Base-by-base conservation (phyloP, 1,140 invertebrate species). In the Lordiphosa collinella region DNA sequence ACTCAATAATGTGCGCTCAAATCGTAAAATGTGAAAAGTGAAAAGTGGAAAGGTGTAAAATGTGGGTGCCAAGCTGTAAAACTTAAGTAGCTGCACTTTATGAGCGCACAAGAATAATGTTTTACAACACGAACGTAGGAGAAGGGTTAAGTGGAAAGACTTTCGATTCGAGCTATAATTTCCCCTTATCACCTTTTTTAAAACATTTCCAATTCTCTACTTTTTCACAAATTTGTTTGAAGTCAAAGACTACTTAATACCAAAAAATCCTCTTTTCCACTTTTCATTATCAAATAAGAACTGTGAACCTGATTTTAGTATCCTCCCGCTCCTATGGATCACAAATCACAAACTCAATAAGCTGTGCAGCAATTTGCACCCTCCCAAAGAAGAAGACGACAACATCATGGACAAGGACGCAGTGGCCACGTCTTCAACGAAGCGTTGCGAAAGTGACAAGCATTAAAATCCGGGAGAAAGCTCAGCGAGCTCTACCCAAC, bases 331-430 rank as follows among this genome's bases (percentile, higher is more conserved):
- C 11, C 51, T 34, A 37, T 14, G 52, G 22, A 25, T 25, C 22
- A 73, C 74, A 78, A 78, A 78, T 78, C 74, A 73, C 58, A 73
- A 73, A 79, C 60, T 55, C 74, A 78, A 78, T 75, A 78, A 78
- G 74, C 74, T 79, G 74, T 79, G 55, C 54, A 57, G 63, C 58
- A 41, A 78, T 68, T 79, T 38, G 44, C 67, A 78, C 74, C 58
- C 53, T 38, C 43, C 12, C 34, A 52, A 37, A 25, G 5, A 25
- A 0, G 22, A 25, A 25, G 22, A 25, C 22, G 22, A 25, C 22
- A 7, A 7, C 22, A 25, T 7, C 22, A 25, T 7, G 5, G 7
- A 25, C 22, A 25, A 7, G 22, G 22, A 25, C 22, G 0, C 7
- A 25, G 22, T 51, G 57, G 47, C 59, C 76, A 79, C 22, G 22